Conservation (phyloP, 2,888 invertebrate genomes). For the Tipula confusa region DNA sequence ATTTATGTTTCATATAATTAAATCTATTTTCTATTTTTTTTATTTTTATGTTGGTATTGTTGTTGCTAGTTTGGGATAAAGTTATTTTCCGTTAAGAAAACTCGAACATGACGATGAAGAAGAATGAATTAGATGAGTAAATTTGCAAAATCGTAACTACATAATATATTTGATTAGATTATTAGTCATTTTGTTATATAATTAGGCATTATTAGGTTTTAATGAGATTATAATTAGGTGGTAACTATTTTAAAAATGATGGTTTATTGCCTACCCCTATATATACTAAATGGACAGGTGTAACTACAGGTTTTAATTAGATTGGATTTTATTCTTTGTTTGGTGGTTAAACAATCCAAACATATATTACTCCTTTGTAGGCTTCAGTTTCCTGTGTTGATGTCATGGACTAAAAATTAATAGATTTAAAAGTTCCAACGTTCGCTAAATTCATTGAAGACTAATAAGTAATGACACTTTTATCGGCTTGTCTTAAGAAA, state of each 20-base stretch:
- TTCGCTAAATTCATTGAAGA: no score
- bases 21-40: constrained; percentile 27
- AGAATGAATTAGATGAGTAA: not conserved
- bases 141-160: not conserved
- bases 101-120: not conserved
- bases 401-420: no score
- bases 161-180: constrained; percentile 3
- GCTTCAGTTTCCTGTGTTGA: no score
- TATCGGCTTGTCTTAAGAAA: no score
- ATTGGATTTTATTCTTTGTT: no score
- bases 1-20: constrained; percentile 28
- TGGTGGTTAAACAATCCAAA: no score
- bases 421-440: no score
- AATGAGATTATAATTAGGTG: not conserved
- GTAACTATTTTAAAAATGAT: not conserved
- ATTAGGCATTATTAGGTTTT: not conserved
- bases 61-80: not conserved
- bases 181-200: constrained; percentile 25
- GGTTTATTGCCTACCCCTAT: not conserved
- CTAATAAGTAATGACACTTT: no score
- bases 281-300: no score
- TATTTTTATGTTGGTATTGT: no score
- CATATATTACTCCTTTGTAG: no score
- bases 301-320: no score
- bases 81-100: not conserved